Percentiles rank a stretch among this genome's conserved stretches.
These are phyloP conservation scores for Chloroceryle amazona DNA, from an alignment of 2,797 vertebrate genomes.

Conservation along the genomic window DNA sequence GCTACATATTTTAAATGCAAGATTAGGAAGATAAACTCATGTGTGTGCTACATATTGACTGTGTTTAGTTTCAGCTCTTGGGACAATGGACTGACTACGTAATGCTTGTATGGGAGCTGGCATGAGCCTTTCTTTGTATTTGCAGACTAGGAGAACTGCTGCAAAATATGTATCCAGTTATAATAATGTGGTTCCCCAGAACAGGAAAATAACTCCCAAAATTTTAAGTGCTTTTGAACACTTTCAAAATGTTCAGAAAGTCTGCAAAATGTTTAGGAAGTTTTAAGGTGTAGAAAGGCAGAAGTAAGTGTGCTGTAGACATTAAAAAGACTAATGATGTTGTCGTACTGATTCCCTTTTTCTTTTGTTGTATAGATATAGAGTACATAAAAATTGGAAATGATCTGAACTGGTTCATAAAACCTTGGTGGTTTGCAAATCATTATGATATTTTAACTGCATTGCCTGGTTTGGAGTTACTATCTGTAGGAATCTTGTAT, in stretches of 20 bases:
- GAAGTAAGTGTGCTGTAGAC: neutral
- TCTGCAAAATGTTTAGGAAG: conserved; percentile 5
- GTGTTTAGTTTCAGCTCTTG: neutral
- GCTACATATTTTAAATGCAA: accelerated
- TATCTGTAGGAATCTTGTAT: neutral
- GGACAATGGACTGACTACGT: neutral
- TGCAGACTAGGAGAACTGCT: neutral
- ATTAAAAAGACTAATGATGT: conserved; percentile 42
- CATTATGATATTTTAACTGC: conserved; percentile 1
- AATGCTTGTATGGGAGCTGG: neutral
- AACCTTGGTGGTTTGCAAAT: conserved; percentile 51
- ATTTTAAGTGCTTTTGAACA: neutral
- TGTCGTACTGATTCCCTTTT: conserved; percentile 19
- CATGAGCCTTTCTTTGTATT: neutral
- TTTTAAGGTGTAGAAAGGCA: conserved; percentile 16
- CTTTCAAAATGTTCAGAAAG: conserved; percentile 26
- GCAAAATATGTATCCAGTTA: neutral
- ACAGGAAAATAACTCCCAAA: neutral
- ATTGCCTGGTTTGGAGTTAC: conserved; percentile 4
- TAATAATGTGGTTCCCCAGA: neutral
- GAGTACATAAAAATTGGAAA: conserved; percentile 13
- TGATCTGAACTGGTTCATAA: conserved; percentile 49
- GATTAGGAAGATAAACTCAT: neutral
- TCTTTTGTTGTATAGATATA: conserved; percentile 48
- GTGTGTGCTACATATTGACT: neutral